These are phyloP conservation scores for Eilema sororculum DNA, from an alignment of 2,888 invertebrate genomes.

Conservation along the genomic window DNA sequence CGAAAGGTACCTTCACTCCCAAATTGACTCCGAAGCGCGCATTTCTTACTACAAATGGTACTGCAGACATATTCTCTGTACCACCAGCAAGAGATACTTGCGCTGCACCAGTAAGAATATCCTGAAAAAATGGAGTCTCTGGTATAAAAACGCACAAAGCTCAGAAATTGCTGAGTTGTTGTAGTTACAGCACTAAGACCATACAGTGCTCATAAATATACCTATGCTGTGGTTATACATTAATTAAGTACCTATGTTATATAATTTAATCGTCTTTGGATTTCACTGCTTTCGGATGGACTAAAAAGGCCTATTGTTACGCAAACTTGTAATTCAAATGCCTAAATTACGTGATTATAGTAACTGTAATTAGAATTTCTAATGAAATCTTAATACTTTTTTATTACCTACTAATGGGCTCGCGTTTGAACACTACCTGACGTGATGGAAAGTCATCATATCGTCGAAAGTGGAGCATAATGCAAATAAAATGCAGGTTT, in stretches of 20 bases:
- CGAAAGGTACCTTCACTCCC: slow-evolving; percentile 91
- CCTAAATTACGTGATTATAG: slow-evolving; percentile 47
- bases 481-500: no score
- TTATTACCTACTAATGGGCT: no score
- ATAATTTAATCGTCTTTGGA: no score
- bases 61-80: slow-evolving; percentile 97
- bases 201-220: no score
- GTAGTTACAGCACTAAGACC: no score
- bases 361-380: slow-evolving; percentile 26
- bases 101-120: slow-evolving; percentile 94
- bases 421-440: no score
- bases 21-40: slow-evolving; percentile 94
- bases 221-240: no score
- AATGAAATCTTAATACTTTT: slow-evolving; percentile 5
- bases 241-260: no score
- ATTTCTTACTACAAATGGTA: slow-evolving; percentile 94
- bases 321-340: slow-evolving; percentile 52
- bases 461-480: no score
- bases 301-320: slow-evolving; percentile 34
- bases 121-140: slow-evolving; percentile 82
- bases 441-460: no score
- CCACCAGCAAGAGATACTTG: slow-evolving; percentile 96
- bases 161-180: background rate
- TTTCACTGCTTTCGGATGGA: no score
- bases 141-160: background rate